These are phyloP conservation scores for Crossoptilon crossoptilon DNA, from an alignment of 2,797 vertebrate genomes.

Conservation along the genomic window DNA sequence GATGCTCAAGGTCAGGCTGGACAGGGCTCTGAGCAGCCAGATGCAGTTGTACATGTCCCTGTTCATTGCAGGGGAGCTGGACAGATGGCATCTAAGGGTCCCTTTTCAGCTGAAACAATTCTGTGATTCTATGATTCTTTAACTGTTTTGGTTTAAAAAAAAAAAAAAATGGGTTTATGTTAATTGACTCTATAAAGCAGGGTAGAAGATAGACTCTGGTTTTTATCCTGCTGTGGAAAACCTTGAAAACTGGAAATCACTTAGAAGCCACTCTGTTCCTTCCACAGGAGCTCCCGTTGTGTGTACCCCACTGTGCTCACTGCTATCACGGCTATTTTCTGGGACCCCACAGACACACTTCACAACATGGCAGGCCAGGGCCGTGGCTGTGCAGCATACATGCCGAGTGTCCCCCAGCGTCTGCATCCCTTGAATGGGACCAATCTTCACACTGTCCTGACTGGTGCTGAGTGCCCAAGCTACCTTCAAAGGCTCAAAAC, in stretches of 20 bases:
- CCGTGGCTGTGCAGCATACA: neutral
- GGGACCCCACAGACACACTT: neutral
- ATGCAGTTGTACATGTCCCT: too few species aligned
- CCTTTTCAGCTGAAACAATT: too few species aligned
- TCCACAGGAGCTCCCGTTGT: too few species aligned
- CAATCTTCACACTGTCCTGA: neutral
- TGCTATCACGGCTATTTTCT: neutral
- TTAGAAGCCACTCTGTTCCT: neutral
- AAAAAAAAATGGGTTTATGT: neutral
- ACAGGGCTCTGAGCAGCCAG: too few species aligned
- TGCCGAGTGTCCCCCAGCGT: neutral
- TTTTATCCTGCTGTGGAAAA: neutral
- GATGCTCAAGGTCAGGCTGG: too few species aligned
- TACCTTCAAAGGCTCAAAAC: neutral
- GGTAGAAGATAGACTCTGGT: neutral
- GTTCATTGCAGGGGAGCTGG: too few species aligned
- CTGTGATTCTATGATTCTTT: too few species aligned
- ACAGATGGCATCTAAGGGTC: too few species aligned
- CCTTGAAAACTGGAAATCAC: rapidly evolving
- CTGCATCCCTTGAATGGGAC: neutral
- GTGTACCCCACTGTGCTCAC: neutral
- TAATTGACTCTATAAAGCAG: neutral
- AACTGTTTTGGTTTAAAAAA: neutral
- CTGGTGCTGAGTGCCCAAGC: neutral
- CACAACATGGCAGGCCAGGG: neutral